Evolutionary conservation across 1,140 invertebrate genomes (phyloP), one percentile per base, ranked within the genome.

Genomic region (Amphibalanus amphitrite): DNA sequence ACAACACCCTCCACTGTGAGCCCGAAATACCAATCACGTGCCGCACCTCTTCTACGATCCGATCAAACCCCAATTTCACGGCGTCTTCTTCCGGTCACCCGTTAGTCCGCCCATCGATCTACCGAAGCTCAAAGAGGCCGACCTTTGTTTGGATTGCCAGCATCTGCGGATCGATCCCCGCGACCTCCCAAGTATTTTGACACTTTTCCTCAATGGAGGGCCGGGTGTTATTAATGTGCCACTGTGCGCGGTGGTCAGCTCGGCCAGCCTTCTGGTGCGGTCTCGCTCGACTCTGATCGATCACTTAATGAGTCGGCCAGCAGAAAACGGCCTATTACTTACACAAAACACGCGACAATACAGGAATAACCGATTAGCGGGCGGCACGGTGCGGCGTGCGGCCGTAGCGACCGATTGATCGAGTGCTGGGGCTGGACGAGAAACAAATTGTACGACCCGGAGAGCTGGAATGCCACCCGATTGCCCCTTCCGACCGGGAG

Each of bases 301-400:
- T 59, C 47, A 59, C 47, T 59, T 59, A 59, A 59, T 59, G 47
- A 59, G 47, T 20, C 47, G 47, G 10, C 47, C 47, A 20, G 47
- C 13, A 59, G 47, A 59, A 59, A 59, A 59, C 47, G 47, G 47
- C 47, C 47, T 59, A 59, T 59, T 59, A 59, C 47, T 59, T 59
- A 59, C 47, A 59, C 47, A 59, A 59, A 59, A 59, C 47, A 59
- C 47, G 47, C 47, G 47, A 59, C 47, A 59, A 59, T 59, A 59
- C 47, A 59, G 47, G 47, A 59, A 59, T 59, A 59, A 59, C 47
- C 47, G 47, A 59, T 59, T 59, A 59, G 47, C 47, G 47, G 23
- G 1, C 47, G 13, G 10, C n/a, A n/a, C 20, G 47, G 47, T 23
- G 47, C 20, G 47, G 47, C 17, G 47, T 20, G 47, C 13, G 47